Evolutionary conservation across 1,140 invertebrate genomes (phyloP), one percentile per base, ranked within the genome.

Genomic region (Drosophila funebris): DNA sequence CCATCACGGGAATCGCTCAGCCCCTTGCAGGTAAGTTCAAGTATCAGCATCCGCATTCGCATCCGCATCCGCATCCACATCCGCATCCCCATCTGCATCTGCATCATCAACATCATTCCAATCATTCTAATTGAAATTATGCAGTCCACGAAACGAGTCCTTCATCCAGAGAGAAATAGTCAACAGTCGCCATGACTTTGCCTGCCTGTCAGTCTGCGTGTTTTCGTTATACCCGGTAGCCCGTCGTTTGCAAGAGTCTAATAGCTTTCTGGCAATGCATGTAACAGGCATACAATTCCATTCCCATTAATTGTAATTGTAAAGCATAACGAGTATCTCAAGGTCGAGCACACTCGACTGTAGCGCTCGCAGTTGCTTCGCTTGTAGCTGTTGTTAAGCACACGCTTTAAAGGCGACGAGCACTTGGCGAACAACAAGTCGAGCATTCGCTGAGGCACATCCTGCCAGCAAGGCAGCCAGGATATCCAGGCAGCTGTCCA

Each of bases 1-100:
- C 94, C 94, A 52, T 92, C 93, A 0, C 75, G 58, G 4, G 90
- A 91, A 1, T 71, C 75, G 2, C 94, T 94, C 39, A 96, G 95
- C 36, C 94, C 95, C 3, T 91, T 97, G 50, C 96, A 97, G 94
- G 96, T 96, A 92, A 92, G 54, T 67, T 36, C 36, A 43, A 16
- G 22, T 48, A 22, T 46, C 44, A 7, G 11, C 6, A n/a, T 24
- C 43, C 2, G 37, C 37, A 33, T 33, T 6, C 1, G 9, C n/a
- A 27, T 62, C 33, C 4, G 22, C 22, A 24, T n/a, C 22, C 4
- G 22, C 22, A 24, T 24, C 22, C 4, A 24, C 22, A 14, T 41
- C 39, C 1, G 4, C 6, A 16, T 41, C 39, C 3, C 1, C 31
- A 33, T 33, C 31, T n/a, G n/a, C n/a, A n/a, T n/a, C n/a, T n/a